phyloP scores from a whole-genome alignment of 2,797 vertebrate genomes.

The Diplodus sargus region DNA sequence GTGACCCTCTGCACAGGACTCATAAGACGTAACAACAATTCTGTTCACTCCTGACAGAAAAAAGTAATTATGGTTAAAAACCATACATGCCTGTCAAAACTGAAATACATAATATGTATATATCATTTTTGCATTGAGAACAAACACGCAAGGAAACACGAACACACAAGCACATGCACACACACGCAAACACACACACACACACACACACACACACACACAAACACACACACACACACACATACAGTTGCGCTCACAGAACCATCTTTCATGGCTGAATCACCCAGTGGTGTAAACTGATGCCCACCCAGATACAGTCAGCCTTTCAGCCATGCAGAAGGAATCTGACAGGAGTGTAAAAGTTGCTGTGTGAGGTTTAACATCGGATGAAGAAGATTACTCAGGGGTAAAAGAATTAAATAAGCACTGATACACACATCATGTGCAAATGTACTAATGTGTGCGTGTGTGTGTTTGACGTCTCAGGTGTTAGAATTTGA shows the following conservation, averaged over 20 bases:
- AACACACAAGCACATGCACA: background rate
- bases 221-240: conserved; percentile 3
- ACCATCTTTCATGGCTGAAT: conserved; percentile 45
- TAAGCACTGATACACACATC: conserved; percentile 14
- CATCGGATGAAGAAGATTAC: conserved; percentile 59
- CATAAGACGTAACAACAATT: too few species aligned
- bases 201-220: too few species aligned
- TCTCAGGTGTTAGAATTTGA: conserved; percentile 20
- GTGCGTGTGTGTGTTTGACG: conserved; percentile 7
- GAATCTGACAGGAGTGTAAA: conserved; percentile 70
- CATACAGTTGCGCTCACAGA: conserved; percentile 28
- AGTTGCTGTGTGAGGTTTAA: conserved; percentile 58
- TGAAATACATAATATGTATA: too few species aligned
- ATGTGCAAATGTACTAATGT: background rate
- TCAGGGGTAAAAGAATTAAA: conserved; percentile 44
- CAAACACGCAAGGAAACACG: too few species aligned
- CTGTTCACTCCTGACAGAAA: too few species aligned
- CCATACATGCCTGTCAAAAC: too few species aligned
- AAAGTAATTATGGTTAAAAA: too few species aligned
- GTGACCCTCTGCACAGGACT: too few species aligned
- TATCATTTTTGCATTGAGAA: too few species aligned
- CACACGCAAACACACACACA: background rate
- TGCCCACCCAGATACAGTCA: conserved; percentile 61
- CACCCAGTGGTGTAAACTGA: conserved; percentile 39
- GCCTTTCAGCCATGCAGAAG: conserved; percentile 58